These are phyloP conservation scores for Chromobotia macracanthus DNA, from an alignment of 2,797 vertebrate genomes.

Conservation along the genomic window DNA sequence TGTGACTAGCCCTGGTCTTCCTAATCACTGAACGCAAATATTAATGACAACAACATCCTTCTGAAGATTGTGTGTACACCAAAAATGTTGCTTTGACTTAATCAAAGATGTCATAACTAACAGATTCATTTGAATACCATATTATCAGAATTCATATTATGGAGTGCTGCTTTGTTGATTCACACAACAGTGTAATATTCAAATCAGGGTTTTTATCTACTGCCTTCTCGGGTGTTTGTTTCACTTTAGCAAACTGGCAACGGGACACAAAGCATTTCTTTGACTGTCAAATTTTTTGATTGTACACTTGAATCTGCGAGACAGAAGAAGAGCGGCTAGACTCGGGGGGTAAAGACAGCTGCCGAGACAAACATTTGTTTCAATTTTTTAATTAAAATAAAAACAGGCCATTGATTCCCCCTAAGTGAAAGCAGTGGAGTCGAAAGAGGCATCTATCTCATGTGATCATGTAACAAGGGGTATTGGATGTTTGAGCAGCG, in stretches of 20 bases:
- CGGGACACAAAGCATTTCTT: constrained; percentile 42
- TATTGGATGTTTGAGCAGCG: constrained; percentile 44
- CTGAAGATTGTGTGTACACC: constrained; percentile 8
- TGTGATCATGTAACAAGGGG: constrained; percentile 48
- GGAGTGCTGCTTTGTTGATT: constrained; percentile 38
- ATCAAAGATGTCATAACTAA: constrained; percentile 38
- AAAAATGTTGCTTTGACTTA: constrained; percentile 27
- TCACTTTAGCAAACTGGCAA: constrained; percentile 43
- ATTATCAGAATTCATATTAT: constrained; percentile 44
- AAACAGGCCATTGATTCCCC: constrained; percentile 63
- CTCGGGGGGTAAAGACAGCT: constrained; percentile 37
- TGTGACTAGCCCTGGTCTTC: no score
- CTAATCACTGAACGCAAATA: constrained; percentile 1
- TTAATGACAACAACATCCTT: constrained; percentile 30
- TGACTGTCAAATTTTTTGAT: constrained; percentile 30
- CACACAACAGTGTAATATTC: constrained; percentile 50
- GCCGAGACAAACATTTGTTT: constrained; percentile 59
- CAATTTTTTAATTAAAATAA: constrained; percentile 62
- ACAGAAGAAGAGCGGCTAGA: constrained; percentile 9
- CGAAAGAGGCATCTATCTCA: constrained; percentile 48
- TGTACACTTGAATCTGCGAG: constrained; percentile 27
- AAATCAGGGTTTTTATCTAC: constrained; percentile 36
- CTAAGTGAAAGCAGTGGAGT: constrained; percentile 40
- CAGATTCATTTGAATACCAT: constrained; percentile 46
- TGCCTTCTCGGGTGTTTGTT: constrained; percentile 17